These are phyloP conservation scores for Sinotaia quadrata DNA, from an alignment of 2,888 invertebrate species.

Conservation along the genomic window DNA sequence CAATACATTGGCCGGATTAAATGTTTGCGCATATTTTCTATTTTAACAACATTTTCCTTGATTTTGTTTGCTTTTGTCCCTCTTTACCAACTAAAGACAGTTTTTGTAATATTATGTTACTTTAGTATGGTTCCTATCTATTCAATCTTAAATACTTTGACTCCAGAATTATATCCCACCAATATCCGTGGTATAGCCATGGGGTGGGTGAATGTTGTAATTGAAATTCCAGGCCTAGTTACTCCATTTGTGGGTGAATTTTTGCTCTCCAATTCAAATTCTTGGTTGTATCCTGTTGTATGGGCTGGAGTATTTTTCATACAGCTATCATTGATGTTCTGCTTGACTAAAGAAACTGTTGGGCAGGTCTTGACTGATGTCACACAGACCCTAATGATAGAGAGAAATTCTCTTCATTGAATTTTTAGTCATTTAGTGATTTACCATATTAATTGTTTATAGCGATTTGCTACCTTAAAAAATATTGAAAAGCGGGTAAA, in stretches of 20 bases:
- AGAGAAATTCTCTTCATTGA: too few species aligned
- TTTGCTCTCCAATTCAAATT: constrained; percentile 50
- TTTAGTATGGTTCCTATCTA: constrained; percentile 65
- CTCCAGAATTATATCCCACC: constrained; percentile 62
- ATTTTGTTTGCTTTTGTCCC: constrained; percentile 54
- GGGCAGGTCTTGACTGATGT: constrained; percentile 48
- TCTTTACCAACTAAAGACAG: constrained; percentile 50
- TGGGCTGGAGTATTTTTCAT: constrained; percentile 54
- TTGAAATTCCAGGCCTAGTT: constrained; percentile 54
- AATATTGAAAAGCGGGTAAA: too few species aligned
- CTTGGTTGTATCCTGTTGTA: constrained; percentile 61
- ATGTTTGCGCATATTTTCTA: constrained; percentile 58
- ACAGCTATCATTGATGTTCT: constrained; percentile 51
- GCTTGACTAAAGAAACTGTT: constrained; percentile 52
- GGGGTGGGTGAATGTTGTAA: constrained; percentile 59
- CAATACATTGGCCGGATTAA: constrained; percentile 58
- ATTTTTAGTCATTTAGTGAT: too few species aligned
- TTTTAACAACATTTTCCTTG: constrained; percentile 47
- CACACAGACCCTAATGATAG: not conserved
- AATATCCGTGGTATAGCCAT: constrained; percentile 57
- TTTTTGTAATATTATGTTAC: constrained; percentile 58
- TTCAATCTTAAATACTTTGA: constrained; percentile 61
- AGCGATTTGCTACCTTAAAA: too few species aligned
- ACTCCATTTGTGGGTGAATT: constrained; percentile 59
- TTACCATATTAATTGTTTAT: too few species aligned